Evolutionary conservation across 2,888 invertebrate genomes (phyloP), one percentile per base, ranked within the genome.

Genomic region (Deilephila elpenor): DNA sequence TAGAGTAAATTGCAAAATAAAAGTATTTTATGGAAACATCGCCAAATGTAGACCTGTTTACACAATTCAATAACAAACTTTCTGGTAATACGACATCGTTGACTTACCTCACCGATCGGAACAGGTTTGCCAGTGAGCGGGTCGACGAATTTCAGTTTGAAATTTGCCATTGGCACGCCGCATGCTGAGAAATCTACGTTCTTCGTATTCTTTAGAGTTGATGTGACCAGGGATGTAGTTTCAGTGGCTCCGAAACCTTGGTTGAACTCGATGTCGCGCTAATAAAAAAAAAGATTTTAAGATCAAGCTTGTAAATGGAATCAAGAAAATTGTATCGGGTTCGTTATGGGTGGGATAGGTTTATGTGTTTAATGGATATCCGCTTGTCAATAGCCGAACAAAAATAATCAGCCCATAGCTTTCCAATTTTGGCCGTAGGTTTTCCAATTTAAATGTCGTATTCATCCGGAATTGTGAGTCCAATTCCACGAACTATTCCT

Each of bases 231-330:
- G 0, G 93, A 88, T 0, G 92, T 89, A 0, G 94, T 93, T 74
- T 94, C 94, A 0, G 94, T 94, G 1, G 93, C 88, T 3, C 94
- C 94, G 73, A 87, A 94, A 2, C 94, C 94, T 88, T 94, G 94
- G 70, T 87, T 88, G 77, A 94, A 91, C 74, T 91, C 89, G 2
- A 93, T 75, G 8, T 88, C 84, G 59, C 81, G 86, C 94, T 94
- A 83, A 11, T 87, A 88, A n/a, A 56, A 19, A 11, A 11, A 44
- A 44, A 11, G 11, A 44, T 44, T 44, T 11, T 11, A 44, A 11
- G n/a, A 25, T 25, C 25, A 11, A 44, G 0, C 37, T 37, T 2
- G 44, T 14, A 44, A 37, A 37, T 37, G 11, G 11, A 44, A 44
- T 14, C 44, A 44, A 44, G 11, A 8, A 37, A 11, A 37, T 44